Evolutionary conservation across 2,797 vertebrate genomes (phyloP), one percentile per base, ranked within the genome.

Genomic region (Philypnodon macrostomus): DNA sequence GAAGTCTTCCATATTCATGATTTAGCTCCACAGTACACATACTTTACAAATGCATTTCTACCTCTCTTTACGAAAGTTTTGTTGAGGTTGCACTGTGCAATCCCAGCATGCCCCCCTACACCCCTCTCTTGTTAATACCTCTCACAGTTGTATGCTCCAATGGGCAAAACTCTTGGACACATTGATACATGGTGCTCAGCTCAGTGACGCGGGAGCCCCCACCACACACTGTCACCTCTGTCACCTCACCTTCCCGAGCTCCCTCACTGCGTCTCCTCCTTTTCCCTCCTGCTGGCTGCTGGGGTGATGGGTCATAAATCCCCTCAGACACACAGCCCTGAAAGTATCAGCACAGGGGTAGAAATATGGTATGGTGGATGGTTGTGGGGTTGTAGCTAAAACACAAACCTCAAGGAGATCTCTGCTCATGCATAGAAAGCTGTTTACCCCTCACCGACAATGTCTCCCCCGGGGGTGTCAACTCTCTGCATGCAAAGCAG

Each of bases 251-350:
- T 58, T 75, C 56, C 39, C 18, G 41, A 46, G 34, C 39, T 45
- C 53, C 17, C 36, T n/a, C 11, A 10, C 27, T 29, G 33, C 33
- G 13, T 33, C 45, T 26, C 27, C 36, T 30, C 30, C 53, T 40
- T 64, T 41, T 41, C 53, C 39, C 73, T 51, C 58, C 52, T 13
- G 52, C 1, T 42, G 81, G 81, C 61, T 72, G 68, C 71, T 0
- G 48, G 75, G 87, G 87, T 89, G 86, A 89, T 84, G 79, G 87
- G 88, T 89, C 87, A 88, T 89, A 87, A 89, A 91, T 91, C 87
- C 85, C 87, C 61, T 63, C 80, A 85, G 87, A 87, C 80, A 87
- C 80, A 65, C 66, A 65, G 56, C 58, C 4, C 37, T 58, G 50
- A 53, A 67, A 52, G 64, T 36, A 58, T 62, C 1, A 14, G 40